These are phyloP conservation scores for Polymixis lichenea DNA, from an alignment of 2,888 invertebrate species.

Conservation along the genomic window DNA sequence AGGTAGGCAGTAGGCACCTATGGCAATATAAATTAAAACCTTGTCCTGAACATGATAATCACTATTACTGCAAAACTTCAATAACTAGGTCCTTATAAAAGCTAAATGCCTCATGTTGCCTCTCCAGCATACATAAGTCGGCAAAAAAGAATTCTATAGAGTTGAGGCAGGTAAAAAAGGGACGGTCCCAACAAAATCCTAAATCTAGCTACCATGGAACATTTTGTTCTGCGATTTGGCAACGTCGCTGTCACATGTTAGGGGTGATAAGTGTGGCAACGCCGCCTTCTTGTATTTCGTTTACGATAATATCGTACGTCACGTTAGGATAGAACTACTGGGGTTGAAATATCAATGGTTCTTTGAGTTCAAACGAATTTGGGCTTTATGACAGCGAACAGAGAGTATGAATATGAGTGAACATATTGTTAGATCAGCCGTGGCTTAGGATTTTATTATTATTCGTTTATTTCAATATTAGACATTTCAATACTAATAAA, in stretches of 20 bases:
- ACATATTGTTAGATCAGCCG: too few relatives aligned
- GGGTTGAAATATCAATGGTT: constrained; percentile 22
- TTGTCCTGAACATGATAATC: neutral
- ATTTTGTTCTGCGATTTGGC: constrained; percentile 77
- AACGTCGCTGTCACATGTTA: constrained; percentile 78
- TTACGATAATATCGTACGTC: constrained; percentile 48
- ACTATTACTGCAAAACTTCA: neutral
- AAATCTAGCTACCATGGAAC: constrained; percentile 76
- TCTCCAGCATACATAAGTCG: constrained; percentile 49
- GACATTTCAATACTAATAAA: neutral
- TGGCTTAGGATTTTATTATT: neutral
- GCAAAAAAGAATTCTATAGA: constrained; percentile 67
- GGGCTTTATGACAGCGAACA: neutral
- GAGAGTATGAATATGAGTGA: neutral
- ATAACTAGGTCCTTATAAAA: neutral
- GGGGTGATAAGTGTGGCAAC: constrained; percentile 79
- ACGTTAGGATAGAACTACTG: constrained; percentile 43
- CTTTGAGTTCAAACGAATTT: neutral
- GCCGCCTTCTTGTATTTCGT: constrained; percentile 64
- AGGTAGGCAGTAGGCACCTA: too few relatives aligned
- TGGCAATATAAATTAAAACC: neutral
- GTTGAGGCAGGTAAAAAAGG: constrained; percentile 80
- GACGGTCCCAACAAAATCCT: constrained; percentile 69
- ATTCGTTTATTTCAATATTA: neutral
- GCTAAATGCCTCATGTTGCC: neutral